phyloP scores from a whole-genome alignment of 2,113 vertebrate species.

The Gallinago media region DNA sequence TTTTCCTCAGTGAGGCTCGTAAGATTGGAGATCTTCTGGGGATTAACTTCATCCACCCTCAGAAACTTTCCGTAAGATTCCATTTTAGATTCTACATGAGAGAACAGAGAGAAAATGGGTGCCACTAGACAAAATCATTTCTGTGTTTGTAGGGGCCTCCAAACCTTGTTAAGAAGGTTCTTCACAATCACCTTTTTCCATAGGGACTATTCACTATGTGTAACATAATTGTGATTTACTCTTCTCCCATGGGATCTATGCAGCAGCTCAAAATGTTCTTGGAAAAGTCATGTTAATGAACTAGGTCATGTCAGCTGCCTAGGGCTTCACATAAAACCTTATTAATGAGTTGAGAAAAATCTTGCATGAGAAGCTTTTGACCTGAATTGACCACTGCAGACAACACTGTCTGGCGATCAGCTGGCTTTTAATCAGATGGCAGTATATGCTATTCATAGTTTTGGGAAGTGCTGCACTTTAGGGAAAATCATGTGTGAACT shows the following conservation, averaged over 20 bases:
- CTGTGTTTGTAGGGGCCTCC: not conserved
- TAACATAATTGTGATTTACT: not conserved
- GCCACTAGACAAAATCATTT: not conserved
- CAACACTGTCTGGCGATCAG: not conserved
- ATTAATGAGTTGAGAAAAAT: not conserved
- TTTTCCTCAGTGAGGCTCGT: not conserved
- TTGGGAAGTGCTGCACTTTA: not conserved
- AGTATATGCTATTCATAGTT: not conserved
- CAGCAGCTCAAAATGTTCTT: not conserved
- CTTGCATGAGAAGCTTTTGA: not conserved
- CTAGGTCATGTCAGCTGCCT: not conserved
- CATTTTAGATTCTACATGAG: not conserved
- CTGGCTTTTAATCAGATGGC: not conserved
- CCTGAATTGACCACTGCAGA: not conserved
- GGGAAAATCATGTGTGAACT: not conserved
- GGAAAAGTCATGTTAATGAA: not conserved
- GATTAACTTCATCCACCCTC: not conserved
- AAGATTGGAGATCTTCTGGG: not conserved
- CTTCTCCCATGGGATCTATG: not conserved
- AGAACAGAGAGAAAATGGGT: not conserved
- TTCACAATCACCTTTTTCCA: not conserved
- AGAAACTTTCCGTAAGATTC: not conserved
- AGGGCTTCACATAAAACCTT: not conserved
- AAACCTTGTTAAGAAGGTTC: not conserved
- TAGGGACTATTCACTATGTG: not conserved